phyloP scores from a whole-genome alignment of 1,140 invertebrate species.

The Heliconius melpomene region DNA sequence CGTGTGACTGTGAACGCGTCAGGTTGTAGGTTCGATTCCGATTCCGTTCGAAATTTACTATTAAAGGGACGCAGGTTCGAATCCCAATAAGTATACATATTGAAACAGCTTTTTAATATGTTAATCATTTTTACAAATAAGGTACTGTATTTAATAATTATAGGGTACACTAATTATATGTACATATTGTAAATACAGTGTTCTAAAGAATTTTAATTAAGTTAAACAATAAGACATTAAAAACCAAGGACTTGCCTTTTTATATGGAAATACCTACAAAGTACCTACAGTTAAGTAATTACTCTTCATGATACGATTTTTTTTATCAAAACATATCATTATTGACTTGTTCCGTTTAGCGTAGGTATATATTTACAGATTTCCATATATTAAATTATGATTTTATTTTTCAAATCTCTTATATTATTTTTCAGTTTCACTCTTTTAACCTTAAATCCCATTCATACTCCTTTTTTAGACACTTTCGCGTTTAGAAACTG shows the following conservation, averaged over 20 bases:
- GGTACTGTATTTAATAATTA: neutral
- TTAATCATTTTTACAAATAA: neutral
- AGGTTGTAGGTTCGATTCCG: too few relatives aligned
- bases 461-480: too few relatives aligned
- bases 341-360: neutral
- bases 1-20: too few relatives aligned
- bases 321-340: neutral
- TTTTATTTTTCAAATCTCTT: neutral
- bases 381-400: neutral
- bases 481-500: too few relatives aligned
- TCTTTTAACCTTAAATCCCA: too few relatives aligned
- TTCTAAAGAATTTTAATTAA: constrained; percentile 25
- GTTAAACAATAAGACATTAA: constrained; percentile 22
- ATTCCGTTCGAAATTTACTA: too few relatives aligned
- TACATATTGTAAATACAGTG: neutral
- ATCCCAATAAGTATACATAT: neutral
- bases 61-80: neutral
- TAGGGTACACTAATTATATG: neutral
- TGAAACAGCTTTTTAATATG: neutral
- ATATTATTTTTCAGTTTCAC: too few relatives aligned
- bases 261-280: constrained; percentile 4
- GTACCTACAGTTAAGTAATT: neutral
- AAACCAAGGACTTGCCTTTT: constrained; percentile 8
- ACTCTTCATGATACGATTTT: neutral
- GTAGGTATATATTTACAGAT: neutral